A percentile compares a stretch with the other conserved stretches of the same genome.
Conservation (phyloP, 2,113 vertebrate species). For the Phrynosoma platyrhinos region DNA sequence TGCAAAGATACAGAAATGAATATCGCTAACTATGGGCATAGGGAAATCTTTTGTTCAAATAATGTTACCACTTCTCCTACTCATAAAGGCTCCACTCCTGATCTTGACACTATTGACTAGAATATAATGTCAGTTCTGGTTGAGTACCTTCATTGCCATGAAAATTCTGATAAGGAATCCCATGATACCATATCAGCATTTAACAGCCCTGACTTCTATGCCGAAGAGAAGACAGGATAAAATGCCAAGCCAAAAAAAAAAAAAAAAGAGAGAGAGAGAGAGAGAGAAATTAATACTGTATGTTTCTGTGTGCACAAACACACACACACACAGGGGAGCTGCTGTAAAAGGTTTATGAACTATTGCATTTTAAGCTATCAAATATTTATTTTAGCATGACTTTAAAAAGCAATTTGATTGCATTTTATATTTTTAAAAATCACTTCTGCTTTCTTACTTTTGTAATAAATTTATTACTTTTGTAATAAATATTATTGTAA, state of each 20-base stretch:
- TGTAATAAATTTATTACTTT: too few species aligned
- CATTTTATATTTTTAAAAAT: slow-evolving; percentile 44
- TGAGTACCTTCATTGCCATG: slow-evolving; percentile 66
- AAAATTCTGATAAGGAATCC: slow-evolving; percentile 79
- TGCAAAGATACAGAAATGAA: slow-evolving; percentile 52
- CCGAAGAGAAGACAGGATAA: slow-evolving; percentile 64
- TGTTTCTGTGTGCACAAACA: neutral
- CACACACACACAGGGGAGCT: neutral
- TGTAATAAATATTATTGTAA: neutral
- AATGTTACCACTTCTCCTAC: slow-evolving; percentile 60
- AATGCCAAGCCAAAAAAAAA: slow-evolving; percentile 69
- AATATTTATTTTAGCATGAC: neutral
- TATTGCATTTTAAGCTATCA: slow-evolving; percentile 33
- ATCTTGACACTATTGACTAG: slow-evolving; percentile 66
- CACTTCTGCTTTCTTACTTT: neutral
- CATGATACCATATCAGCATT: slow-evolving; percentile 75
- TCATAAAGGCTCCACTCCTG: slow-evolving; percentile 69
- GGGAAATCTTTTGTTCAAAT: slow-evolving; percentile 70
- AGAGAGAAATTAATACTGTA: slow-evolving; percentile 57
- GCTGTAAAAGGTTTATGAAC: slow-evolving; percentile 40
- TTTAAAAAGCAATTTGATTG: slow-evolving; percentile 9
- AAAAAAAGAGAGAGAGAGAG: too few species aligned
- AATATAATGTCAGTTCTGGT: slow-evolving; percentile 77
- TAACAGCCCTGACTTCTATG: slow-evolving; percentile 71
- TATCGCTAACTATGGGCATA: slow-evolving; percentile 58